These are phyloP conservation scores for Parauchenoglanis punctatus DNA, from an alignment of 2,797 vertebrate genomes.

Conservation along the genomic window DNA sequence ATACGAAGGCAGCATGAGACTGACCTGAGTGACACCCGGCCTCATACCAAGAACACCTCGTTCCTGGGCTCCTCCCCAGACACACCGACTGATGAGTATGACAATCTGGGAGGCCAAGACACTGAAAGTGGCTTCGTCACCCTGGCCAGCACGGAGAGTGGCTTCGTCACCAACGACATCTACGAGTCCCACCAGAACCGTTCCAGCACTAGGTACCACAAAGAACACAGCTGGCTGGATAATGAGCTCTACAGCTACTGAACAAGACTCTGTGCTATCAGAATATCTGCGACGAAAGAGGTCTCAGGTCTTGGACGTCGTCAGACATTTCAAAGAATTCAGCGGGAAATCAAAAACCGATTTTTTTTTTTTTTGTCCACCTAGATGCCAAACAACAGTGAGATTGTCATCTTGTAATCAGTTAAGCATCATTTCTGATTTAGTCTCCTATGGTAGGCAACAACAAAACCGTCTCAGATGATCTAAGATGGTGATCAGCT, in stretches of 20 bases:
- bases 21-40: conserved; percentile 85
- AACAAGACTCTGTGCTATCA: conserved; percentile 1
- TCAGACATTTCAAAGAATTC: background rate
- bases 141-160: conserved; percentile 83
- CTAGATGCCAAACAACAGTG: background rate
- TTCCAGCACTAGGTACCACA: conserved; percentile 72
- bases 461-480: background rate
- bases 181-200: conserved; percentile 78
- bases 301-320: background rate
- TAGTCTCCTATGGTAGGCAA: conserved; percentile 21
- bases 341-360: background rate
- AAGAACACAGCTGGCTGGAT: conserved; percentile 80
- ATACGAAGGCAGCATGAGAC: conserved; percentile 87
- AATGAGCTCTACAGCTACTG: conserved; percentile 57
- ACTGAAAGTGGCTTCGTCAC: conserved; percentile 84
- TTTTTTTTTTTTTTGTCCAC: background rate
- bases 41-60: conserved; percentile 86
- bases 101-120: conserved; percentile 76
- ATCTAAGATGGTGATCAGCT: background rate
- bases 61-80: conserved; percentile 77
- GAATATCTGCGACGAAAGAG: background rate
- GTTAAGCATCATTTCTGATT: background rate
- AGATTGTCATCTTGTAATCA: background rate
- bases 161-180: conserved; percentile 90
- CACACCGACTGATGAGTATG: conserved; percentile 79